Conservation (phyloP, 2,888 invertebrate genomes). For the Caenorhabditis sp. region DNA sequence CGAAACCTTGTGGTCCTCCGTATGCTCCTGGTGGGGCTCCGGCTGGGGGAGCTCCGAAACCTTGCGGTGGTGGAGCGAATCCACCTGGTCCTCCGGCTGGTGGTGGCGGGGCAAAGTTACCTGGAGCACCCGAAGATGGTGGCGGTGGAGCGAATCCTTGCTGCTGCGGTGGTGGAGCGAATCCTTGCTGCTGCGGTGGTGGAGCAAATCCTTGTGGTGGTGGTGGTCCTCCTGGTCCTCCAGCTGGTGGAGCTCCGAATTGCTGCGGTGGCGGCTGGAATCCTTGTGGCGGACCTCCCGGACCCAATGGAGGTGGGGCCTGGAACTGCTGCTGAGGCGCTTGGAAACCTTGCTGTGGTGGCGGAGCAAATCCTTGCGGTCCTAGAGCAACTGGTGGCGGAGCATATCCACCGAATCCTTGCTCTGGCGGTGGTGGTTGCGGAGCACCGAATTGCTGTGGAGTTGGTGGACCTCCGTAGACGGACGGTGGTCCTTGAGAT, state of each 20-base stretch:
- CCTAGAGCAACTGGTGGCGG: slow-evolving; percentile 30
- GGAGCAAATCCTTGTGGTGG: slow-evolving; percentile 50
- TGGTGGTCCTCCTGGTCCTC: slow-evolving; percentile 25
- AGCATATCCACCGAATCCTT: slow-evolving; percentile 27
- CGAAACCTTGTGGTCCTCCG: background rate
- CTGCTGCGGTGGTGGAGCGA: slow-evolving; percentile 57
- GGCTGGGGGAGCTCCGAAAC: slow-evolving; percentile 31
- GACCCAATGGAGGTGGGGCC: slow-evolving; percentile 28
- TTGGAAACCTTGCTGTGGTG: slow-evolving; percentile 23
- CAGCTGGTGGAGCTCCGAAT: slow-evolving; percentile 40
- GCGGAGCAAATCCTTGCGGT: slow-evolving; percentile 45
- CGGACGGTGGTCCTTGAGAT: slow-evolving; percentile 41
- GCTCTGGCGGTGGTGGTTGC: slow-evolving; percentile 45
- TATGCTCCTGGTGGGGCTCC: slow-evolving; percentile 45
- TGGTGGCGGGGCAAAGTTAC: slow-evolving; percentile 17
- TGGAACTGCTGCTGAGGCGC: slow-evolving; percentile 48
- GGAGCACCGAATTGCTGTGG: slow-evolving; percentile 14
- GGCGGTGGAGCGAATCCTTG: slow-evolving; percentile 22
- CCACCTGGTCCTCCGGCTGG: slow-evolving; percentile 12
- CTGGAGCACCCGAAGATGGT: slow-evolving; percentile 29
- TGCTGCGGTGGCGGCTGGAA: slow-evolving; percentile 42
- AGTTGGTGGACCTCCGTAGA: slow-evolving; percentile 50
- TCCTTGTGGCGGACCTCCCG: slow-evolving; percentile 38
- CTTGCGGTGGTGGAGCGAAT: slow-evolving; percentile 59
- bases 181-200: slow-evolving; percentile 43